Conservation (phyloP, 1,140 invertebrate genomes). For the Diachasmimorpha longicaudata region DNA sequence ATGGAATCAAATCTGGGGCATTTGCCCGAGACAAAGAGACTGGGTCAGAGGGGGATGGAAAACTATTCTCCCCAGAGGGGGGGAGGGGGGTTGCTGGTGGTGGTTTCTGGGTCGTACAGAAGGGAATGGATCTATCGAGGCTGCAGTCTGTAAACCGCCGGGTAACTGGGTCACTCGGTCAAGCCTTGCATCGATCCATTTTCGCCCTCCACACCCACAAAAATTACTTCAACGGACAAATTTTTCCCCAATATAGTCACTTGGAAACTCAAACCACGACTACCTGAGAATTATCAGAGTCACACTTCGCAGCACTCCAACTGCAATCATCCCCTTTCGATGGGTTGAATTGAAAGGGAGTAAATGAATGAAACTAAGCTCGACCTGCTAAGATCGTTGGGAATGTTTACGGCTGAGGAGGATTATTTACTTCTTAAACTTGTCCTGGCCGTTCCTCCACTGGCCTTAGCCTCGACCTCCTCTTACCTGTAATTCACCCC, state of each 20-base stretch:
- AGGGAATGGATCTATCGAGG: conserved; percentile 37
- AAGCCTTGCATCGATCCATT: conserved; percentile 38
- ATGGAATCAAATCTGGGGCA: neutral
- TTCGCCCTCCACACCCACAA: conserved; percentile 26
- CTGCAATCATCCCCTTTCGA: neutral
- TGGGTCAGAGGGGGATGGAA: conserved; percentile 13
- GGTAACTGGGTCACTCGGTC: conserved; percentile 41
- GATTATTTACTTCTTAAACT: neutral
- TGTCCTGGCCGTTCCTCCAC: neutral
- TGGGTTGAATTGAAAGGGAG: neutral
- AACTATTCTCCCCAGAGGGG: conserved; percentile 3
- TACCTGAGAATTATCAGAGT: neutral
- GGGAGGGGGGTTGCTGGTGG: neutral
- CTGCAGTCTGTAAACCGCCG: conserved; percentile 38
- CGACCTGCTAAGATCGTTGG: neutral
- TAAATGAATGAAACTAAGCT: neutral
- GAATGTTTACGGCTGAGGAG: neutral
- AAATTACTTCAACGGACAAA: conserved; percentile 20
- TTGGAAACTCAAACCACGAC: neutral
- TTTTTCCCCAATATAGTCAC: neutral
- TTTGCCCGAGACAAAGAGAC: neutral
- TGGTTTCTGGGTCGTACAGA: conserved; percentile 20
- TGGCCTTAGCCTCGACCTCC: neutral
- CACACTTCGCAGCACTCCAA: neutral
- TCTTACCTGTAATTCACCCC: neutral